These are phyloP conservation scores for Leptinotarsa texana DNA, from an alignment of 1,140 invertebrate genomes.

Conservation along the genomic window DNA sequence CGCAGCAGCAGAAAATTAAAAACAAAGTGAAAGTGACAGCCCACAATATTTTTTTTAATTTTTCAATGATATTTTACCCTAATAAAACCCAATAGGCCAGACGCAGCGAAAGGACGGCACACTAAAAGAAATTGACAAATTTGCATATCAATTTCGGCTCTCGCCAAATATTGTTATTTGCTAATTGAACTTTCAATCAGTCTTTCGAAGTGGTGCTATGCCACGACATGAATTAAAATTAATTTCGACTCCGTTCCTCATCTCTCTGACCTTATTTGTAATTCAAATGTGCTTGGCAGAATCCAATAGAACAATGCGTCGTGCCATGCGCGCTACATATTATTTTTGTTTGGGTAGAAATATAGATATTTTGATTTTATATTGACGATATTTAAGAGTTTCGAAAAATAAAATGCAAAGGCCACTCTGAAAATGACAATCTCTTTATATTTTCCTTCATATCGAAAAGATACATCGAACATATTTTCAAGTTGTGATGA, in stretches of 20 bases:
- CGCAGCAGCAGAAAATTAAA: no score
- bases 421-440: no score
- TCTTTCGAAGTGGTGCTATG: slow-evolving; percentile 38
- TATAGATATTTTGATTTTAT: no score
- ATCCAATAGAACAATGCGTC: slow-evolving; percentile 33
- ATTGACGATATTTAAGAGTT: no score
- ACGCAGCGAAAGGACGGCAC: background rate
- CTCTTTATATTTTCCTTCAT: no score
- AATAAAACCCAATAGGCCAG: background rate
- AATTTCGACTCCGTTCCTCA: slow-evolving; percentile 41
- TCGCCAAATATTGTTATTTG: slow-evolving; percentile 49
- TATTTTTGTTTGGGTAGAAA: background rate
- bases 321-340: background rate
- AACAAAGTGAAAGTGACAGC: background rate
- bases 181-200: slow-evolving; percentile 49
- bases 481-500: no score
- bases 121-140: slow-evolving; percentile 33
- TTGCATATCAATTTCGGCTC: slow-evolving; percentile 39
- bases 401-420: no score
- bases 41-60: background rate
- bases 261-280: slow-evolving; percentile 46
- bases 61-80: background rate
- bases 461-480: no score
- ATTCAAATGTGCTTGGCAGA: slow-evolving; percentile 42
- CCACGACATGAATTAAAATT: slow-evolving; percentile 45